Evolutionary conservation across 2,797 vertebrate species (phyloP).

Genomic region (Muscicapa comitata): DNA sequence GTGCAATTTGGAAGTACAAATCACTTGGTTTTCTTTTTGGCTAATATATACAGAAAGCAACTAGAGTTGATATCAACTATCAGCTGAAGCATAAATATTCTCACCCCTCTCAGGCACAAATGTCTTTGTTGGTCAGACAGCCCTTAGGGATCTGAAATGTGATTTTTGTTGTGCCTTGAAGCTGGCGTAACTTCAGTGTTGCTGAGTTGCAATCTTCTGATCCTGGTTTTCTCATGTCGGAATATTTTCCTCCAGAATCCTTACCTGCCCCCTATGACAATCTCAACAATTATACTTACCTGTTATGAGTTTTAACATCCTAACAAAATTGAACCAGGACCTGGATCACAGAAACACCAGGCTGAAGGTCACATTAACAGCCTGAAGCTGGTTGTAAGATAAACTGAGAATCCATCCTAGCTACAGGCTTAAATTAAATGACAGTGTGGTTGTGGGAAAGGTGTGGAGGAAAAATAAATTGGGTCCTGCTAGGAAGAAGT

Average conservation of each 20-base stretch:
- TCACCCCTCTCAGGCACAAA: accelerated
- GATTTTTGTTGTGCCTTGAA: not conserved
- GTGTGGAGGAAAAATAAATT: not conserved
- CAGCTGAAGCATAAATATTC: not conserved
- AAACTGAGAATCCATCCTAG: not conserved
- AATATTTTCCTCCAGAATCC: not conserved
- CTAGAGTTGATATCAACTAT: not conserved
- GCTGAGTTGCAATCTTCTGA: not conserved
- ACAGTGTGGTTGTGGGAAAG: accelerated
- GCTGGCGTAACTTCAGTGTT: not conserved
- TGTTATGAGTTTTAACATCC: not conserved
- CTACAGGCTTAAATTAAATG: not conserved
- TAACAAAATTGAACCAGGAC: not conserved
- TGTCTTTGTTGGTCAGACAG: not conserved
- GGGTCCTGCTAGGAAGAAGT: not conserved
- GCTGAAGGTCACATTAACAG: not conserved
- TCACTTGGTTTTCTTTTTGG: not conserved
- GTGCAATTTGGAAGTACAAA: not conserved
- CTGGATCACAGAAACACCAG: not conserved
- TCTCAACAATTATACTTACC: not conserved
- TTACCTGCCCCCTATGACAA: accelerated
- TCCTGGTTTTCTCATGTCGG: accelerated
- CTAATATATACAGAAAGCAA: not conserved
- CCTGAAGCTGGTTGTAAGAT: not conserved
- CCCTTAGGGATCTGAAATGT: not conserved